Evolutionary conservation across 2,888 invertebrate genomes (phyloP).

Genomic region (Erebia palarica): DNA sequence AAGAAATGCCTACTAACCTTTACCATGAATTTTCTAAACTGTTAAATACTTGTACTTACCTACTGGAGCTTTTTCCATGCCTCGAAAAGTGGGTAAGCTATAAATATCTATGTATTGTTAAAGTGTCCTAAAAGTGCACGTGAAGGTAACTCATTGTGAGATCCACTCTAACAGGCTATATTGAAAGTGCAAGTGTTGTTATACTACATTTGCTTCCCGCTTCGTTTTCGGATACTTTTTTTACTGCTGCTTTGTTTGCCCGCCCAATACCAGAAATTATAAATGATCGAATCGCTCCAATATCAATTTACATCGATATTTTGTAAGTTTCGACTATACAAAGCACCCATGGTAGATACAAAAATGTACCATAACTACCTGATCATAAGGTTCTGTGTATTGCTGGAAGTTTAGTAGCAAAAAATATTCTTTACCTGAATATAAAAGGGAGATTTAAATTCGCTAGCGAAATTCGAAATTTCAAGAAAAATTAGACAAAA

Average conservation of each 20-base stretch:
- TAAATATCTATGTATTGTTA: background rate
- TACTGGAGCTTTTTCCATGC: background rate
- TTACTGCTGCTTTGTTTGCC: slow-evolving; percentile 67
- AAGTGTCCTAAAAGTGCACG: slow-evolving; percentile 11
- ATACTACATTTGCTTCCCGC: slow-evolving; percentile 73
- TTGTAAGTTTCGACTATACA: slow-evolving; percentile 42
- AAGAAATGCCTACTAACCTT: too few relatives aligned
- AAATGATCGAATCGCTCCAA: slow-evolving; percentile 76
- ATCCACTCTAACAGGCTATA: slow-evolving; percentile 39
- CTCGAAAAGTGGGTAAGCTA: background rate
- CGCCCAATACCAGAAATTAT: slow-evolving; percentile 72
- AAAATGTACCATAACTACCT: slow-evolving; percentile 43
- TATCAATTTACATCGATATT: slow-evolving; percentile 66
- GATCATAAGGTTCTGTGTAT: slow-evolving; percentile 22
- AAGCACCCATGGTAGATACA: slow-evolving; percentile 8
- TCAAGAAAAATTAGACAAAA: background rate
- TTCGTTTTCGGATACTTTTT: slow-evolving; percentile 70
- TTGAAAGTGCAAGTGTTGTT: slow-evolving; percentile 82
- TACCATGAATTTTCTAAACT: too few relatives aligned
- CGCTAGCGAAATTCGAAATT: slow-evolving; percentile 20
- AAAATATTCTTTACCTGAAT: slow-evolving; percentile 62
- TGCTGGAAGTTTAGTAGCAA: slow-evolving; percentile 24
- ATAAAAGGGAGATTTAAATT: slow-evolving; percentile 51
- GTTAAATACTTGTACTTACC: too few relatives aligned
- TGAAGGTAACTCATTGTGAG: slow-evolving; percentile 22